These are phyloP conservation scores for Megaptera novaeangliae DNA, from an alignment of 2,113 vertebrate genomes.

Conservation along the genomic window DNA sequence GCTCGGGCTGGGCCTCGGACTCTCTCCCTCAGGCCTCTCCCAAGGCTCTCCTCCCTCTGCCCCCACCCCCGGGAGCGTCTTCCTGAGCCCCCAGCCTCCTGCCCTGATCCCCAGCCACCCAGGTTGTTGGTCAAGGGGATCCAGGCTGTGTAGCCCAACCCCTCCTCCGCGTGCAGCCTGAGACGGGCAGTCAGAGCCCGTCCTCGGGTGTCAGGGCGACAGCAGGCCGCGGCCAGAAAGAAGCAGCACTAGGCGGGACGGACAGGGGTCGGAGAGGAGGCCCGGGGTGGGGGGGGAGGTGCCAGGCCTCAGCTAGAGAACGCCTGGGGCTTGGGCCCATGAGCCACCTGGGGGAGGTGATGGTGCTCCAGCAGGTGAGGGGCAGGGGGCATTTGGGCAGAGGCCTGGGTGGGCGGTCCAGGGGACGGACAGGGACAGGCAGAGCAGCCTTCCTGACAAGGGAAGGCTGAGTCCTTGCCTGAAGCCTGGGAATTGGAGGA, in stretches of 20 bases:
- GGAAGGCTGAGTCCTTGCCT: background rate
- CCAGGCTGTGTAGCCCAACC: no score
- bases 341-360: background rate
- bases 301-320: background rate
- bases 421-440: no score
- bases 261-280: background rate
- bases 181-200: background rate
- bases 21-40: background rate
- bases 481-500: background rate
- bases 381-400: no score
- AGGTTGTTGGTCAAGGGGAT: no score
- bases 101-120: fast-evolving
- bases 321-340: background rate
- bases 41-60: fast-evolving
- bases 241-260: fast-evolving
- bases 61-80: fast-evolving
- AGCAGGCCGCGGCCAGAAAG: fast-evolving
- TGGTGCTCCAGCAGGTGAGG: no score
- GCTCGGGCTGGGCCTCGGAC: background rate
- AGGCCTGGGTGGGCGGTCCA: no score
- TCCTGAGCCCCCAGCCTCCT: fast-evolving
- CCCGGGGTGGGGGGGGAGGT: no score
- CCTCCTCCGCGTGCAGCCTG: fast-evolving
- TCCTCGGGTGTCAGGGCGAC: fast-evolving
- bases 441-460: no score